These are phyloP conservation scores for Cossypha dichroa DNA, from an alignment of 2,797 vertebrate genomes.

Conservation along the genomic window DNA sequence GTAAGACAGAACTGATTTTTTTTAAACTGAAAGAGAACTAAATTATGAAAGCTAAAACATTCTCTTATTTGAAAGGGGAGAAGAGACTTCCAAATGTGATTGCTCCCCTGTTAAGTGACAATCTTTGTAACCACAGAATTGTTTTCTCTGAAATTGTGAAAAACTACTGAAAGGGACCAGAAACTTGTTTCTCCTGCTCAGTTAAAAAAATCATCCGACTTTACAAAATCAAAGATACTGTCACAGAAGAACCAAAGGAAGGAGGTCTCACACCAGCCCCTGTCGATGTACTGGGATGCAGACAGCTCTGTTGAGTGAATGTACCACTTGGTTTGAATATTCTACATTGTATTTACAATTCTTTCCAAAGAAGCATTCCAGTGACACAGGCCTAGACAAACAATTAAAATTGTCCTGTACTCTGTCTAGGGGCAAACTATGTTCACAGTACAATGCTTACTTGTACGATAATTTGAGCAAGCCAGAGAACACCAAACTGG, in stretches of 20 bases:
- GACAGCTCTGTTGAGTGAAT: not conserved
- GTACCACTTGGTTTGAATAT: not conserved
- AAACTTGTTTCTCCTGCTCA: not conserved
- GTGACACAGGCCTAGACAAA: not conserved
- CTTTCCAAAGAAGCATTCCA: not conserved
- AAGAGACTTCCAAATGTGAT: not conserved
- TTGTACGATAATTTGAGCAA: not conserved
- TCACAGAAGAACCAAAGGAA: not conserved
- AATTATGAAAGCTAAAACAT: not conserved
- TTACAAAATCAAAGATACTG: not conserved
- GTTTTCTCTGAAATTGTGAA: not conserved
- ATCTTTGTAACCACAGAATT: not conserved
- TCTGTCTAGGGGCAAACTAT: not conserved
- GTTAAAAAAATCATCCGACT: not conserved
- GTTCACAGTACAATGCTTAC: not conserved
- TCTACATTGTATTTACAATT: not conserved
- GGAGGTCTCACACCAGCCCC: not conserved
- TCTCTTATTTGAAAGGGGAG: not conserved
- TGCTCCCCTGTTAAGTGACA: not conserved
- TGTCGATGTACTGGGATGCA: not conserved
- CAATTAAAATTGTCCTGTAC: accelerated
- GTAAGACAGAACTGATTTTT: not conserved
- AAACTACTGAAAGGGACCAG: not conserved
- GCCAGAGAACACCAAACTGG: not conserved
- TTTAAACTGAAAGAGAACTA: not conserved